Evolutionary conservation across 1,140 invertebrate species (phyloP).

Genomic region (Drosophila rhopaloa): DNA sequence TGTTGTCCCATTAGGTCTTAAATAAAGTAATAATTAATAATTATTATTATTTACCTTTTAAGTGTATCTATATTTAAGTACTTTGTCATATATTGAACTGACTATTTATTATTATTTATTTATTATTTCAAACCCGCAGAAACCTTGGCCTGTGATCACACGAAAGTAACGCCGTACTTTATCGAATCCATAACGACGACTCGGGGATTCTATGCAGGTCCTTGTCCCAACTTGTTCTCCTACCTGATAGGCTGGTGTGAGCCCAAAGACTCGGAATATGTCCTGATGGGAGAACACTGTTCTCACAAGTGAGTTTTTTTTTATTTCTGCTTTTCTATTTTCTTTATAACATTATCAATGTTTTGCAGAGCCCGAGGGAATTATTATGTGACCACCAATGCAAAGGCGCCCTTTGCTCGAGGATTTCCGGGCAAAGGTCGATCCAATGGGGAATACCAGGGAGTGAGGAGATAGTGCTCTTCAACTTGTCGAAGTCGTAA

Average conservation of each 20-base stretch:
- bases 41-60: no score
- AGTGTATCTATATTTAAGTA: no score
- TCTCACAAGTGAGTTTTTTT: conserved; percentile 87
- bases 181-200: conserved; percentile 93
- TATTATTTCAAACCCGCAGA: conserved; percentile 85
- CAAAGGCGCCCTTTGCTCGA: conserved; percentile 92
- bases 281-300: conserved; percentile 93
- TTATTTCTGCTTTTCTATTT: background rate
- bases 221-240: conserved; percentile 91
- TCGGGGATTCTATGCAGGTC: conserved; percentile 92
- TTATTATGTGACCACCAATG: conserved; percentile 94
- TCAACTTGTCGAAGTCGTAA: background rate
- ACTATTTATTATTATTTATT: background rate
- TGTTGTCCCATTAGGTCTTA: no score
- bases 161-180: conserved; percentile 94
- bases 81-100: no score
- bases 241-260: conserved; percentile 93
- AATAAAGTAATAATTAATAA: background rate
- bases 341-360: conserved; percentile 3
- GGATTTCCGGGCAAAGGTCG: conserved; percentile 89
- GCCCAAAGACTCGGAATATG: conserved; percentile 90
- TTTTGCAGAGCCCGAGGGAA: conserved; percentile 90
- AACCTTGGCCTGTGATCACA: conserved; percentile 94
- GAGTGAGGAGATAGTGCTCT: conserved; percentile 64
- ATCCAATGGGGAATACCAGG: conserved; percentile 75